Evolutionary conservation across 92 coral and sea anemone genomes (phyloP), one percentile per base, ranked within the genome.

Genomic region (Virgularia gustaviana): DNA sequence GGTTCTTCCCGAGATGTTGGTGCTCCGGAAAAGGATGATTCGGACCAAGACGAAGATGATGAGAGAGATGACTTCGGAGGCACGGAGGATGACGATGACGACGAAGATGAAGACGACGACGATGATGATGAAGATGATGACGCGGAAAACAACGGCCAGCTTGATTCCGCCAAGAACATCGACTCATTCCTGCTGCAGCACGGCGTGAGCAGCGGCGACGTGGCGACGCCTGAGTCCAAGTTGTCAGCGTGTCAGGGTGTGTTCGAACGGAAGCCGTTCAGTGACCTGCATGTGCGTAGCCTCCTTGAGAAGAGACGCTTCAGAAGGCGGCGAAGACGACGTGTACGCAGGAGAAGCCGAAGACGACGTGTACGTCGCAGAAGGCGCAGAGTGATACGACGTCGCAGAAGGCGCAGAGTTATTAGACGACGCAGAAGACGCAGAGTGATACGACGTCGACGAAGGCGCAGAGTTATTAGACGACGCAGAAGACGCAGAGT

Each of bases 241-340:
- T 41, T 65, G 56, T 20, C 16, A 18, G 72, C 72, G 10, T 65
- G 72, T 41, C 55, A 43, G 15, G 72, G 72, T 20, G 56, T 65
- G 6, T 65, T 65, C 20, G 54, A 65, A 28, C 55, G 56, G 6
- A 65, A 42, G 20, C 33, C 72, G 2, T 65, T 65, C 36, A n/a
- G 19, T 25, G 70, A 63, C 42, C 25, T 31, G 1, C 44, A 65
- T 56, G 16, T 65, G 13, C 41, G 29, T 18, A 33, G 35, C 3
- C 44, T 65, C 6, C 20, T 35, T 12, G 35, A 56, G n/a, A 41
- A 52, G 30, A 41, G 70, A 22, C 11, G 72, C 16, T 24, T 43
- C 28, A 52, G 16, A 52, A 52, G 29, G n/a, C n/a, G n/a, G n/a
- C n/a, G n/a, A 20, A 38, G 33, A 13, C 4, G 16, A 18, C 44